Percentiles rank a stretch among this genome's conserved stretches.
Evolutionary conservation across 1,140 invertebrate species (phyloP).

Genomic region (Druon quercuslanigerum): DNA sequence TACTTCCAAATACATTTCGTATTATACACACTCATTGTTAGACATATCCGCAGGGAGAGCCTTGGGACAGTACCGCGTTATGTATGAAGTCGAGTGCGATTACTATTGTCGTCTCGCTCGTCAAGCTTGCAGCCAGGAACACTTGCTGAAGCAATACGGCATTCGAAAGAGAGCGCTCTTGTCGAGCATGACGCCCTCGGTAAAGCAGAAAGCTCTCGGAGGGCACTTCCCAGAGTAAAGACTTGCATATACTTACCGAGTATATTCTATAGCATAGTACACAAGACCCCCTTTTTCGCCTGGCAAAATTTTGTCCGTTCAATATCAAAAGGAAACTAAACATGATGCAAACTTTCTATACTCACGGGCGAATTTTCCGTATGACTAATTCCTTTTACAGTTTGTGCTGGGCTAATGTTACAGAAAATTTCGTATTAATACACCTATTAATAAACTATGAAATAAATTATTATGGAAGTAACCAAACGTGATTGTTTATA

Average conservation of each 20-base stretch:
- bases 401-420: too few species aligned
- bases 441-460: too few species aligned
- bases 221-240: slow-evolving; percentile 64
- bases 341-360: too few species aligned
- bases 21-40: not conserved
- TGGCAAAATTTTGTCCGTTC: slow-evolving; percentile 60
- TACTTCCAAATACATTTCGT: slow-evolving; percentile 1
- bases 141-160: slow-evolving; percentile 61
- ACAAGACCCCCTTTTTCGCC: slow-evolving; percentile 40
- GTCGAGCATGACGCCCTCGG: slow-evolving; percentile 66
- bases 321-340: slow-evolving; percentile 5
- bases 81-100: slow-evolving; percentile 54
- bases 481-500: too few species aligned
- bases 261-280: slow-evolving; percentile 62
- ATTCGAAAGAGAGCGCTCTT: slow-evolving; percentile 62
- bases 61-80: slow-evolving; percentile 38
- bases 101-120: slow-evolving; percentile 63
- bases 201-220: slow-evolving; percentile 64
- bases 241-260: slow-evolving; percentile 67
- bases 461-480: too few species aligned
- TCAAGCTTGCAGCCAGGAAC: slow-evolving; percentile 52
- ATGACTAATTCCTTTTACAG: too few species aligned
- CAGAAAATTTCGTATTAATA: too few species aligned
- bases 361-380: too few species aligned
- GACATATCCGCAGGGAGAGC: slow-evolving; percentile 15